Conservation (phyloP, 2,113 vertebrate species). For the Peromyscus leucopus region DNA sequence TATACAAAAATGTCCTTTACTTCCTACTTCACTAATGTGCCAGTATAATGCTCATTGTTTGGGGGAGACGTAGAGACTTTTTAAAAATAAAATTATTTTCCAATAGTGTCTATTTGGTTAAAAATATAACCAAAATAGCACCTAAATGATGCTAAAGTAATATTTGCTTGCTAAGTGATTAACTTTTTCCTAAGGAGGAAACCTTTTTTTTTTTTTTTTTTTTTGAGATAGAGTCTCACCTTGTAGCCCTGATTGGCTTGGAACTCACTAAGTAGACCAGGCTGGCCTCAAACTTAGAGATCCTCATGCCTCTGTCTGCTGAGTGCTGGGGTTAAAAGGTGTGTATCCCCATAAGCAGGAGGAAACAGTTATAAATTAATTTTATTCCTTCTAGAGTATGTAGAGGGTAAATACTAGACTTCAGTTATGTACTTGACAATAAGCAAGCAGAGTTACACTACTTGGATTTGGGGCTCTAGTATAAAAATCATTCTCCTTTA, state of each 20-base stretch:
- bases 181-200: neutral
- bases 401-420: neutral
- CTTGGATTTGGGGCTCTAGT: neutral
- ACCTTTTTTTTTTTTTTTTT: neutral
- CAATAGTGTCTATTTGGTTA: neutral
- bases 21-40: neutral
- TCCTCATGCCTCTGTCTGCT: too few relatives aligned
- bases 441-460: neutral
- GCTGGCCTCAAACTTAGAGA: neutral
- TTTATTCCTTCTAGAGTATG: neutral
- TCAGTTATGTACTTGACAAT: neutral
- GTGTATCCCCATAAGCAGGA: too few relatives aligned
- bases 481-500: neutral
- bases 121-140: constrained; percentile 26
- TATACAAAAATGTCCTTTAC: neutral
- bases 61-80: neutral
- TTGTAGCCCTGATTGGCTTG: neutral
- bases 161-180: neutral
- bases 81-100: neutral
- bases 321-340: neutral
- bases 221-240: neutral
- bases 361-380: neutral
- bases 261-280: neutral
- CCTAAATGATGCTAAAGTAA: neutral
- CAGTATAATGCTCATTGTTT: neutral